A percentile compares a stretch with the other conserved stretches of the same genome.
Evolutionary conservation across 2,797 vertebrate species (phyloP).

Genomic region (Girardinus metallicus): DNA sequence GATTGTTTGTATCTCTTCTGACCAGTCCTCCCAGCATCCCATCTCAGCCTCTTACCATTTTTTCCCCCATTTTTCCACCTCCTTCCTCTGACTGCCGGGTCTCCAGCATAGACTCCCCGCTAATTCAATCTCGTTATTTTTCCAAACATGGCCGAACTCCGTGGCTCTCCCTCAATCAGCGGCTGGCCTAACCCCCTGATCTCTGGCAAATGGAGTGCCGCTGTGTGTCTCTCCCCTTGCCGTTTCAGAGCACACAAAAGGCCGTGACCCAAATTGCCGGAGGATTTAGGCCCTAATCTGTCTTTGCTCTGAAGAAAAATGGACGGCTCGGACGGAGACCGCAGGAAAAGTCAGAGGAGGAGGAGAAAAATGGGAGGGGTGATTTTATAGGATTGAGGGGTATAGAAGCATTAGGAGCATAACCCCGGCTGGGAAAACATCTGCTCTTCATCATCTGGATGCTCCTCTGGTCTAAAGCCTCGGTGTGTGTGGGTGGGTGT

Average conservation of each 20-base stretch:
- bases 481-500: constrained; percentile 28
- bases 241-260: constrained; percentile 56
- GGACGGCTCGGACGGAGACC: constrained; percentile 61
- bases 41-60: constrained; percentile 11
- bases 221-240: constrained; percentile 30
- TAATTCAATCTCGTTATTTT: constrained; percentile 77
- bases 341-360: constrained; percentile 26
- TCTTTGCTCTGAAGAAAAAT: constrained; percentile 69
- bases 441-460: constrained; percentile 63
- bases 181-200: constrained; percentile 74
- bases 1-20: constrained; percentile 9
- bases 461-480: constrained; percentile 43
- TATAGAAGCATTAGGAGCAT: constrained; percentile 59
- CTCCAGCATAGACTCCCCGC: constrained; percentile 63
- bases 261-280: constrained; percentile 68
- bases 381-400: constrained; percentile 37
- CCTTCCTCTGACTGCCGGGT: constrained; percentile 15
- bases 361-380: constrained; percentile 22
- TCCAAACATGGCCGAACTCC: constrained; percentile 61
- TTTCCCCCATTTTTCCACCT: constrained; percentile 9
- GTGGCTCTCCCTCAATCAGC: constrained; percentile 63
- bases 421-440: constrained; percentile 64
- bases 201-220: constrained; percentile 69
- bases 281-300: constrained; percentile 77
- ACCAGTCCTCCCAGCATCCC: constrained; percentile 3